Evolutionary conservation across 64 coral and sea anemone species (phyloP), one percentile per base, ranked within the genome.

Genomic region (Porites lutea): DNA sequence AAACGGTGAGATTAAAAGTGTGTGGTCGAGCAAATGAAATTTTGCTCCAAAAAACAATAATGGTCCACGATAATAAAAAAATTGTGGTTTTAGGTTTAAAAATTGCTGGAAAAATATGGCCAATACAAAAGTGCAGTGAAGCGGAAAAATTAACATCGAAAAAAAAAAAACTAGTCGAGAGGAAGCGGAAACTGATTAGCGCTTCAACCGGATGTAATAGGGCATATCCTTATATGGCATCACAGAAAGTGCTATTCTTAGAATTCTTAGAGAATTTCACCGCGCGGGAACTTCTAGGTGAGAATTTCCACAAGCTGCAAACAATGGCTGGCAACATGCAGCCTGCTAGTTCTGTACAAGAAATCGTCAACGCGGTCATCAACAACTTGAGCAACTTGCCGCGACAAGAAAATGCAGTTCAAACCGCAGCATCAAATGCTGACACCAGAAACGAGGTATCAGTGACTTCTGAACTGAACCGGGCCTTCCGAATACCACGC

Each of bases 151-250:
- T 55, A 55, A 55, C 53, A 55, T 55, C 53, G 53, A 37, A 71
- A 71, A 71, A 37, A 71, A 71, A 71, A 43, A 71, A 71, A 71
- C 0, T 27, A 71, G 68, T 71, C 68, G 21, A 71, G 68, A 27
- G 11, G 68, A 71, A 71, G 23, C 68, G 68, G 68, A 71, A 71
- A 71, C 68, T 71, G 68, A 18, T 71, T 71, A 10, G 23, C 68
- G 7, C 19, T 11, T 71, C 23, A 71, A 71, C 18, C 21, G 68
- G 68, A 43, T 71, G 68, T 71, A 71, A 71, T 55, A 11, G 37
- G 70, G 70, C 11, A 72, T 72, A 4, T 72, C 23, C 70, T 23
- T 72, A 37, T 72, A 72, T 45, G 70, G 70, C 37, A 72, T 72
- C 70, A 72, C 70, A 37, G 70, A 22, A 72, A 72, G 20, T 72